These are phyloP conservation scores for Lycocorax pyrrhopterus DNA, from an alignment of 2,113 vertebrate genomes.

Conservation along the genomic window DNA sequence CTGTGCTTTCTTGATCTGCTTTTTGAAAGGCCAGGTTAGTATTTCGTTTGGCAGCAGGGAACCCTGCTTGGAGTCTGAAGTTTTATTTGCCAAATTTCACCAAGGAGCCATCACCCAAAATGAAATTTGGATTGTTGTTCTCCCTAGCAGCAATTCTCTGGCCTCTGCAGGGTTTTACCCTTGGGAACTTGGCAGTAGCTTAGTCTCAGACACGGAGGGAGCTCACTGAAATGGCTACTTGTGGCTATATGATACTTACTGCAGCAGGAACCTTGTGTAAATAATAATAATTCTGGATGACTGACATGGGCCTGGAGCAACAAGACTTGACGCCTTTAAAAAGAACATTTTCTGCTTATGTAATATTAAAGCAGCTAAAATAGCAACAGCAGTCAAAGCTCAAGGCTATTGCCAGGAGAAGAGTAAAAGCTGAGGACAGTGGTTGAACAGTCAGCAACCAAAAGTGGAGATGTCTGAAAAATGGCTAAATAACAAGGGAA, in stretches of 20 bases:
- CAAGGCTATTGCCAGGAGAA: background rate
- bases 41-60: background rate
- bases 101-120: background rate
- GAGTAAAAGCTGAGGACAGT: background rate
- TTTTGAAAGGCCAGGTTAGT: background rate
- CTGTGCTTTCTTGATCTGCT: background rate
- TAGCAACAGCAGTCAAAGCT: conserved; percentile 40
- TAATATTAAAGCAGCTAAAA: conserved; percentile 46
- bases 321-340: conserved; percentile 7
- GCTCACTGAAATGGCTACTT: background rate
- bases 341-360: conserved; percentile 31
- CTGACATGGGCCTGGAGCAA: conserved; percentile 36
- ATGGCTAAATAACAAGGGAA: background rate
- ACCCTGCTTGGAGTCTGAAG: background rate
- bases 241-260: background rate
- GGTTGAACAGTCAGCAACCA: background rate
- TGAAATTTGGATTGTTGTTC: background rate
- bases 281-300: conserved; percentile 52
- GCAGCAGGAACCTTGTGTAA: conserved; percentile 30
- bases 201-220: background rate
- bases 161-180: background rate
- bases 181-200: background rate
- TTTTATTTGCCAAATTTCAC: conserved; percentile 4
- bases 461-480: background rate
- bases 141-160: background rate